Evolutionary conservation across 35 echinoderm and acorn worm genomes (phyloP).

Genomic region (Ptychodera flava): DNA sequence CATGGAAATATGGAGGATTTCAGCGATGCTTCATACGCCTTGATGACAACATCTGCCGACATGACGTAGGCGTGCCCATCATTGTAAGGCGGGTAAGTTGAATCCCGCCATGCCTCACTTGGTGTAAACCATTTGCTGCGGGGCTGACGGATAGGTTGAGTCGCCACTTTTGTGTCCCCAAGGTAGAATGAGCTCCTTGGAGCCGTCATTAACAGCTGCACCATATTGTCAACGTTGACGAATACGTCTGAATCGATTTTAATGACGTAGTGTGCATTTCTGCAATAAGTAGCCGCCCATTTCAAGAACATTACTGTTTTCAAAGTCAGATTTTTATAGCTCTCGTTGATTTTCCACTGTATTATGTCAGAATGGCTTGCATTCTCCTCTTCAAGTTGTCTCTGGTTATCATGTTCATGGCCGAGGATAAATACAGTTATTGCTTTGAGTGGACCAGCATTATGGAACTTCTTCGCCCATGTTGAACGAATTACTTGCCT

Average conservation of each 20-base stretch:
- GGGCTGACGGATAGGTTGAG: not conserved
- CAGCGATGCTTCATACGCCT: slow-evolving; percentile 26
- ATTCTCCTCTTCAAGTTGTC: not conserved
- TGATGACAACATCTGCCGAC: slow-evolving; percentile 41
- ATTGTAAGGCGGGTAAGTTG: slow-evolving; percentile 48
- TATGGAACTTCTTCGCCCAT: not conserved
- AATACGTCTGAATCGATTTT: slow-evolving; percentile 49
- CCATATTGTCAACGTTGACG: slow-evolving; percentile 36
- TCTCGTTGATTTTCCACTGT: slow-evolving; percentile 14
- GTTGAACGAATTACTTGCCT: not conserved
- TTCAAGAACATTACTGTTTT: not conserved
- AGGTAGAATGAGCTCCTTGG: not conserved
- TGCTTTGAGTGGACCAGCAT: not conserved
- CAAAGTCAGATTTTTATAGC: not conserved
- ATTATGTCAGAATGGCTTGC: slow-evolving; percentile 22
- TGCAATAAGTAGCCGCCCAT: not conserved
- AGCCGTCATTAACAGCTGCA: slow-evolving; percentile 23
- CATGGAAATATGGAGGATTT: slow-evolving; percentile 36
- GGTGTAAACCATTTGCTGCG: not conserved
- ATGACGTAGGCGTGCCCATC: slow-evolving; percentile 51
- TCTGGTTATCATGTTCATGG: not conserved
- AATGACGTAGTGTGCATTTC: not conserved
- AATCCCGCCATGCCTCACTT: not conserved
- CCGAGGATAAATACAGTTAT: not conserved
- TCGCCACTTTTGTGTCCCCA: not conserved